Base-by-base conservation (phyloP, 2,888 invertebrate species). In the Epiblema foenella region DNA sequence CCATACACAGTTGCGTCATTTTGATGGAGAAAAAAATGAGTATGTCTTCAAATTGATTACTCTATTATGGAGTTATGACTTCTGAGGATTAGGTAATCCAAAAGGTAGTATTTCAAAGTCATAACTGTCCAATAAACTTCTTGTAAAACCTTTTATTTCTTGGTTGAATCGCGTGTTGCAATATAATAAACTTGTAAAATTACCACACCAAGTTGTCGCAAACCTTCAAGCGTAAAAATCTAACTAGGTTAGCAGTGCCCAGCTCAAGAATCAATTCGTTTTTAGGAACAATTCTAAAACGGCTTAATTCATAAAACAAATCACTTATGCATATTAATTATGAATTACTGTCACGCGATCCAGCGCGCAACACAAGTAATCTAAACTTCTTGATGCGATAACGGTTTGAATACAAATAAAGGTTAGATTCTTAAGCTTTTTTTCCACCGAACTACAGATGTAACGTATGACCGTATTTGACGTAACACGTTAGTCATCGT, bases 401-500 rank as follows among this genome's bases (percentile, higher is more conserved):
- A 54, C 39, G 39, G 37, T 20, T n/a, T 39, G 24, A 64, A 7
- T 20, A 9, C 2, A 51, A 9, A 15, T 5, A 64, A 15, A 37
- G 18, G n/a, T 18, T 5, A 64, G 9, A 57, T n/a, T 37, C 52
- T 64, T 54, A 24, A 52, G 52, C 9, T 33, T 20, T 64, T 63
- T 60, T 64, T 54, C n/a, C 20, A 18, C 37, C 10, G 18, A 24
- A 46, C 18, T 18, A 29, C 17, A 49, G 46, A n/a, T 46, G n/a
- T n/a, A 7, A 12, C 49, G 46, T 68, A 54, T 67, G 56, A 60
- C 68, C 58, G 42, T 70, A 62, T 65, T 72, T 68, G 63, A 68
- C 71, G 66, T 71, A 74, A 77, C 75, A 73, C 74, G 82, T 90
- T 88, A 88, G 84, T 89, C 90, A 89, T 81, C 82, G 83, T 82